Evolutionary conservation across 2,888 invertebrate genomes (phyloP).

Genomic region (Stenolophus ochropezus): DNA sequence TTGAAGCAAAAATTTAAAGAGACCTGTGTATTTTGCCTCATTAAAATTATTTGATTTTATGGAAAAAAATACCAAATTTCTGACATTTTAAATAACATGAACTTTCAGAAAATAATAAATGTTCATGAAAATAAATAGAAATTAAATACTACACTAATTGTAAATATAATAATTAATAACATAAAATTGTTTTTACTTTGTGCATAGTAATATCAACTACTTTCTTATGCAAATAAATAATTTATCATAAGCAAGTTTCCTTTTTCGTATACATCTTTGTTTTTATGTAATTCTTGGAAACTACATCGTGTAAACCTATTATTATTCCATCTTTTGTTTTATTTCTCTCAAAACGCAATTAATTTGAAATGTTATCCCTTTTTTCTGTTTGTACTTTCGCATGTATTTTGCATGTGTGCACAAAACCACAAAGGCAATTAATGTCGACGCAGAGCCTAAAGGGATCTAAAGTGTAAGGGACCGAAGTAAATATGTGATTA

Average conservation of each 20-base stretch:
- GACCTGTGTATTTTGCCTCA: too few species aligned
- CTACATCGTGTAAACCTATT: background rate
- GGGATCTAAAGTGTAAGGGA: slow-evolving; percentile 30
- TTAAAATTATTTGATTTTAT: too few species aligned
- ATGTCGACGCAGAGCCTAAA: background rate
- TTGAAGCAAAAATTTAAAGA: too few species aligned
- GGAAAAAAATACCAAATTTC: too few species aligned
- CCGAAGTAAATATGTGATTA: slow-evolving; percentile 37
- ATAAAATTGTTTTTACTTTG: background rate
- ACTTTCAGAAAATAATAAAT: too few species aligned
- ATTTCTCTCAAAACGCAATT: background rate
- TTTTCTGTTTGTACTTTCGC: background rate
- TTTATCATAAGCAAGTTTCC: background rate
- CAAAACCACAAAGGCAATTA: slow-evolving; percentile 18
- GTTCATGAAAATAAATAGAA: too few species aligned
- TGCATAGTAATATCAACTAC: background rate
- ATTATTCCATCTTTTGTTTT: background rate
- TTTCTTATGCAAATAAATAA: background rate
- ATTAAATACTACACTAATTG: too few species aligned
- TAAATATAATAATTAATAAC: too few species aligned
- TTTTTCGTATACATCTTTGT: background rate
- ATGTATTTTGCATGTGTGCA: background rate
- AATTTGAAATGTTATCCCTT: background rate
- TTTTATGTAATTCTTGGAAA: background rate
- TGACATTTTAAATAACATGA: too few species aligned